These are phyloP conservation scores for Phyllopteryx taeniolatus DNA, from an alignment of 2,113 vertebrate species.

Conservation along the genomic window DNA sequence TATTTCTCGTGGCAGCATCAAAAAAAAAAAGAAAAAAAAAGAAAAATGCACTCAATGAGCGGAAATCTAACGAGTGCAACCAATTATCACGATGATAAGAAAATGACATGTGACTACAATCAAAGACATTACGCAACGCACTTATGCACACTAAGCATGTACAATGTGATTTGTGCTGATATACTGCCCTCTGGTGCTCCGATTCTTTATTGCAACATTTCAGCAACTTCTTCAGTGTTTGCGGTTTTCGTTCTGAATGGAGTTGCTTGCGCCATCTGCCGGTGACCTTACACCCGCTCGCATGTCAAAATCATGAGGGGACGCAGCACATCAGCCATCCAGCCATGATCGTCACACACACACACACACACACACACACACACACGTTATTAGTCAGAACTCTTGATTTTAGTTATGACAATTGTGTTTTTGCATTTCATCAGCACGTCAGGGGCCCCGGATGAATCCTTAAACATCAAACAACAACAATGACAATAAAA, in stretches of 20 bases:
- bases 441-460: too few species aligned
- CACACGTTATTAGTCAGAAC: too few species aligned
- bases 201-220: background rate
- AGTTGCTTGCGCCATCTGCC: background rate
- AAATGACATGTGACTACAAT: background rate
- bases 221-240: background rate
- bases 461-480: too few species aligned
- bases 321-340: background rate
- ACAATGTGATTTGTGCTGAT: background rate
- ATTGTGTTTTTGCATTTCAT: too few species aligned
- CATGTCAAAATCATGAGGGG: background rate
- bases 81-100: background rate
- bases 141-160: too few species aligned
- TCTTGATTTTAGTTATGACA: too few species aligned
- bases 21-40: background rate
- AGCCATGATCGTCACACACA: too few species aligned
- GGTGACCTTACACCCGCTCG: background rate
- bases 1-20: too few species aligned
- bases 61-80: background rate
- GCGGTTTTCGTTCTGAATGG: too few species aligned
- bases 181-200: background rate
- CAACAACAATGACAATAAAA: background rate
- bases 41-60: background rate
- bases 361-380: too few species aligned
- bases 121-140: background rate